Base-by-base conservation (phyloP, 2,797 vertebrate species). In the Cryptoblepharus egeriae region DNA sequence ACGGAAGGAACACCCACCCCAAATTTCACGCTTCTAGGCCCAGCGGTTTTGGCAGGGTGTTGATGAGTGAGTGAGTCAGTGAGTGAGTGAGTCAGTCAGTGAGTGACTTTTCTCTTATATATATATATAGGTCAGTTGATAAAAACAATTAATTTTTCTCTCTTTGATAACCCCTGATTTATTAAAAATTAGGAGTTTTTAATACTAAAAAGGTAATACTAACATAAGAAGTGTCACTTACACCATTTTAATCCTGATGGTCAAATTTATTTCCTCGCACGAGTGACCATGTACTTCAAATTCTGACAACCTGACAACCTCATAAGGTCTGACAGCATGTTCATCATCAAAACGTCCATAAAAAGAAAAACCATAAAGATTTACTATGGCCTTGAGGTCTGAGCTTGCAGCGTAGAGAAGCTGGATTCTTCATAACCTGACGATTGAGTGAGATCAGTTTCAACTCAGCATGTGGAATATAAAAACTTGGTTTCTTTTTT, bases 401-500 rank as follows among this genome's bases (percentile, higher is more conserved):
- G 49, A 5, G 22, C 65, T 58, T 49, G 45, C 45, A 49, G 45
- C 6, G 28, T 61, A 52, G 64, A 70, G 5, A 35, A 13, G 5
- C 26, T 69, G 55, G 13, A 35, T 63, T 32, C 28, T 80, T 71
- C 45, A 63, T 32, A 57, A 30, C 42, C 45, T 76, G 55, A 28
- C 20, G 58, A 30, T 39, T 58, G 18, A 58, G 70, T 63, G 45
- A 32, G 26, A 57, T 45, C 28, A 15, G 26, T 57, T 42, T 39
- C 18, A 57, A 28, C 39, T 32, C 30, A 35, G 63, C 39, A 30
- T 63, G 78, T 85, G n/a, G 30, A 57, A 87, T 78, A 64, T 68
- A 37, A 13, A 83, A 88, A 81, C 1, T 0, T 61, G 55, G 28
- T 26, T 78, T 75, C 58, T 70, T 80, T 87, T 85, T 82, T 55